Base-by-base conservation (phyloP, 92 coral and sea anemone genomes). In the Palythoa heliodiscus region DNA sequence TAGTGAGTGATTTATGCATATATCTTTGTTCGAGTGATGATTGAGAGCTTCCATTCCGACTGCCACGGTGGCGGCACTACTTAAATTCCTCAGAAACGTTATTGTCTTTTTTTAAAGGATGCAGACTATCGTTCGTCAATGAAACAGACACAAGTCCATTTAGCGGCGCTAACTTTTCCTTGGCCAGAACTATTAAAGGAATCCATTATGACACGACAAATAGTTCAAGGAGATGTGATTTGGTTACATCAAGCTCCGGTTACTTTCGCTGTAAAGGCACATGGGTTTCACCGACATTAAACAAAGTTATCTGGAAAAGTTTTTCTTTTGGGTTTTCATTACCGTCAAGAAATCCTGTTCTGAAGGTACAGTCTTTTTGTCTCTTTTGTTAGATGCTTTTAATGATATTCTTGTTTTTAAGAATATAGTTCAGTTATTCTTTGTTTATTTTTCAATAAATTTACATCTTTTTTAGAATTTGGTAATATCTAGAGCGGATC, bases 41-140 rank as follows among this genome's bases (percentile, higher is more conserved):
- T 43, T 43, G 50, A 0, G 0, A 43, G 6, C 50, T 43, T 43
- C 50, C 50, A 5, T 8, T 5, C 50, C 50, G 50, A 43, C 50
- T 5, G 50, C 6, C 50, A 6, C 3, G 9, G 7, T 43, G 50
- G 50, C 50, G 50, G 50, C 50, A 43, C 4, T 43, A 43, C 50
- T 43, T 43, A 43, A 43, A 43, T 3, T 43, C 50, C 50, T 43
- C 9, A 5, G 50, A 43, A 43, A 43, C 4, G 9, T 8, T 43
- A 43, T 43, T 43, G 50, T 54, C 40, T 53, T 52, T 29, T 54
- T 37, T 76, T 25, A 17, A 6, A 76, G 81, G 81, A 76, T 76
- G 81, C 67, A 35, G 24, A 16, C 11, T 76, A 8, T 13, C 25
- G 1, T 53, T 76, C 53, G 48, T 76, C 23, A 76, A 76, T 40